Conservation (phyloP, 2,113 vertebrate genomes). For the Pachyramphus minor region DNA sequence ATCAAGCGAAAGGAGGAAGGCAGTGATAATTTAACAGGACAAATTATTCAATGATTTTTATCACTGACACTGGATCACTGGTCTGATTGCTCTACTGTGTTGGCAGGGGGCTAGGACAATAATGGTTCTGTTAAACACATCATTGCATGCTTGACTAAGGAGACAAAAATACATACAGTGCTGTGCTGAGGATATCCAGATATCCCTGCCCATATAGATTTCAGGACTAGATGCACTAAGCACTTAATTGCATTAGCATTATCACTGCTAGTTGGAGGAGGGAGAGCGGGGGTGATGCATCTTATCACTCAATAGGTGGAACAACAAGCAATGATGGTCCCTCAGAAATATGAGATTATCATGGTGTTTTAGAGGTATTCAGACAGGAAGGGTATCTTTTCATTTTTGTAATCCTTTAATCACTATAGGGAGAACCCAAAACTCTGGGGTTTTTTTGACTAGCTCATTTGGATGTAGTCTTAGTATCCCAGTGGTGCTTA, state of each 20-base stretch:
- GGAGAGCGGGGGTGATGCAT: not conserved
- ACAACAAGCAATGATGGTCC: not conserved
- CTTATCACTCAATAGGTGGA: not conserved
- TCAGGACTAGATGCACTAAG: not conserved
- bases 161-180: not conserved
- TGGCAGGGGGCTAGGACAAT: not conserved
- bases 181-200: not conserved
- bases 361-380: not conserved
- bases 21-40: not conserved
- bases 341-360: constrained; percentile 1
- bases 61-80: not conserved
- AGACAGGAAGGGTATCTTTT: not conserved
- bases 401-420: constrained; percentile 6
- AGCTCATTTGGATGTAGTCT: not conserved
- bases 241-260: constrained; percentile 15
- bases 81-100: not conserved
- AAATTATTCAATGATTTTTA: not conserved
- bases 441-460: not conserved
- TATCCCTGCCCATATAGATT: not conserved
- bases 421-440: not conserved
- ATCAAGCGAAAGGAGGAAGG: not conserved
- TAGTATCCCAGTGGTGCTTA: not conserved
- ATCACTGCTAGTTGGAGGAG: not conserved
- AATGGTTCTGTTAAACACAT: not conserved
- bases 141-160: not conserved